Evolutionary conservation across 2,113 vertebrate species (phyloP), one percentile per base, ranked within the genome.

Genomic region (Mus pahari): DNA sequence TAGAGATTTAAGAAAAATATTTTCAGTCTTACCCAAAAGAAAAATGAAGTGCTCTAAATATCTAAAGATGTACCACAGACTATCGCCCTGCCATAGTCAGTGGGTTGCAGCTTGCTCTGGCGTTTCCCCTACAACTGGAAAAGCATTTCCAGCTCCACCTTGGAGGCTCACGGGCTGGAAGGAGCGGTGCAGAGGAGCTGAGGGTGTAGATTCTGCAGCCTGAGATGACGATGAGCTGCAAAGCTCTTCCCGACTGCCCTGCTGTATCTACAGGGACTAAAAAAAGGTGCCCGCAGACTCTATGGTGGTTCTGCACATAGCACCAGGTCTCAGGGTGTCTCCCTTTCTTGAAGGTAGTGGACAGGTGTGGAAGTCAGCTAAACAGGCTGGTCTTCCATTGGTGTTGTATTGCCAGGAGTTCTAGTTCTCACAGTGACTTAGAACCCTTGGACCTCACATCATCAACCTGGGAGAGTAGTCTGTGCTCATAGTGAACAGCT

Each of bases 11-110:
- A 92, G 86, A 16, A 39, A 60, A 94, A 92, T 75, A 55, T 66
- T 77, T 95, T 95, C 28, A 48, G 45, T 81, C 55, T 95, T 84
- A 92, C 16, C 14, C 19, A 84, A 94, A 97, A 50, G 60, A 87
- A 87, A 86, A 96, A 89, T 68, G 62, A n/a, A 93, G 36, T 78
- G 45, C 89, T 93, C 84, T 7, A 91, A 89, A 74, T 36, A 82
- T 60, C 87, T 70, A 50, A 70, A 68, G 78, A 39, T 48, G 58
- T 78, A 96, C 39, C 17, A 78, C 2, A 79, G 90, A 81, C 5
- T 19, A 53, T 88, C 58, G 84, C 79, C 74, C 50, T 86, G 45
- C 78, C 82, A 31, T 36, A n/a, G n/a, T 60, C 97, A 96, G 88
- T 33, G 96, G 93, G 71, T 50, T 3, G 10, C 83, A 92, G 3